These are phyloP conservation scores for Stomatorhinus ivindoensis DNA, from an alignment of 2,113 vertebrate species.

Conservation along the genomic window DNA sequence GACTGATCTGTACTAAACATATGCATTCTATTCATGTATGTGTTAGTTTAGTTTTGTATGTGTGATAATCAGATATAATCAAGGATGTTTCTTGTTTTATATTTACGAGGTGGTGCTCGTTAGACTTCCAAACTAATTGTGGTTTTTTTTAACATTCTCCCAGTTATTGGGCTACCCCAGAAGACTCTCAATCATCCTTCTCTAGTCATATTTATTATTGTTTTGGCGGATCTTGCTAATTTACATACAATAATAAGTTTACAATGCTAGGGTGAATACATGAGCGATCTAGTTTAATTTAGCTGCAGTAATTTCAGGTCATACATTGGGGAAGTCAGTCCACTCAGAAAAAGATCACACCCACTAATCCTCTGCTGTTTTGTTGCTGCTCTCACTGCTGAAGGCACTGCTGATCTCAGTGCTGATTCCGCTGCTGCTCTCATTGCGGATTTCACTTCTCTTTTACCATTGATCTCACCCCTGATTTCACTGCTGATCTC, in stretches of 20 bases:
- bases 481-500: neutral
- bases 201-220: neutral
- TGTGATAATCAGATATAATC: slow-evolving; percentile 8
- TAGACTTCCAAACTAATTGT: slow-evolving; percentile 40
- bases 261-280: neutral
- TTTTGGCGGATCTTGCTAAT: neutral
- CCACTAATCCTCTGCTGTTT: neutral
- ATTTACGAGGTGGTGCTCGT: slow-evolving; percentile 22
- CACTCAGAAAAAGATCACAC: neutral
- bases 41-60: neutral
- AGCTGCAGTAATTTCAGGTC: neutral
- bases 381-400: neutral
- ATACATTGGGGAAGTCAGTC: neutral
- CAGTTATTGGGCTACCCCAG: neutral
- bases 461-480: neutral
- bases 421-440: neutral
- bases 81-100: slow-evolving; percentile 10
- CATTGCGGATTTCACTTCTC: neutral
- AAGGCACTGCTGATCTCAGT: neutral
- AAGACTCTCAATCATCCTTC: neutral
- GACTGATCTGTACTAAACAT: neutral
- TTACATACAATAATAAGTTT: neutral
- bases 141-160: slow-evolving; percentile 23
- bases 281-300: neutral
- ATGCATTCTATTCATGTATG: neutral